Evolutionary conservation across 92 coral and sea anemone species (phyloP), one percentile per base, ranked within the genome.

Genomic region (Palythoa grandiflora): DNA sequence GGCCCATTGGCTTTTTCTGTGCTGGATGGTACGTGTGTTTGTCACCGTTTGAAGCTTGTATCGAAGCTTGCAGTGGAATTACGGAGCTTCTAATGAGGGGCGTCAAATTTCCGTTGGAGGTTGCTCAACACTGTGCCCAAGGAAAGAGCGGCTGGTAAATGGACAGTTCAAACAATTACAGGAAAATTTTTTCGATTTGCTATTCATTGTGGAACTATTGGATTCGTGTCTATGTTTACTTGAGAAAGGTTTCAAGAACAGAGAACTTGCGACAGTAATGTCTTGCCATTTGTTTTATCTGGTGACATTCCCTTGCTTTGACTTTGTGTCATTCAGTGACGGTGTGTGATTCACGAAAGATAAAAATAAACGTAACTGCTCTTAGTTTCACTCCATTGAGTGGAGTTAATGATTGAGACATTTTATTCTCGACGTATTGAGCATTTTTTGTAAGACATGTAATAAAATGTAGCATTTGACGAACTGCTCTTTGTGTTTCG

Each of bases 11-110:
- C 11, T 90, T 90, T 80, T 90, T 90, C 71, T 90, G 93, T 80
- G 93, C 93, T 61, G 93, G 93, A 20, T 90, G 93, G 93, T 90
- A 90, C 52, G 93, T 90, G 39, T 90, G 93, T 80, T 61, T 90
- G 74, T 90, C 93, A 28, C 93, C 93, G 17, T 90, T 90, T 40
- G 93, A 90, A 36, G 89, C 93, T 37, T 90, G 93, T 78, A 19
- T 90, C 63, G 65, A 85, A 2, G 77, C 79, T 1, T 90, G 93
- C 66, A 86, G 65, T 73, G 93, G 88, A 60, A 86, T 90, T 54
- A 90, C 93, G 1, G 87, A 79, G 40, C 78, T 90, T 38, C 68
- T 90, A 1, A 78, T 90, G 90, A 75, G 71, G 12, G 93, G 93
- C 72, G 93, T 80, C 47, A 88, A 90, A 71, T 78, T 90, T 38